These are phyloP conservation scores for Brenthis ino DNA, from an alignment of 2,888 invertebrate species.

Conservation along the genomic window DNA sequence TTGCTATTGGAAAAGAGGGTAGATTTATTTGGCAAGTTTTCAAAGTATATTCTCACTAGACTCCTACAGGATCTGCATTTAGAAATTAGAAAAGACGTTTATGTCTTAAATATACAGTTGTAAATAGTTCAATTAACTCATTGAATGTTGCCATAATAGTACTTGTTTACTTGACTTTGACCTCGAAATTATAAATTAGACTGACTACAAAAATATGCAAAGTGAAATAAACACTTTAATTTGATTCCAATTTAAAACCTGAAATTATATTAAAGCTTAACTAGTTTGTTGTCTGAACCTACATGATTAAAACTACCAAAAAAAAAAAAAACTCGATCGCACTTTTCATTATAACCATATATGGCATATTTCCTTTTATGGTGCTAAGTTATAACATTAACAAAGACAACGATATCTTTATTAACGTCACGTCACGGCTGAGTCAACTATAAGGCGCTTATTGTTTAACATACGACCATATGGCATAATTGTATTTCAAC, in stretches of 20 bases:
- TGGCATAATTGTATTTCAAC: conserved; percentile 55
- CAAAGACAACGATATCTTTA: conserved; percentile 12
- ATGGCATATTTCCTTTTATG: neutral
- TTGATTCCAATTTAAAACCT: neutral
- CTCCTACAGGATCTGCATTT: too few species aligned
- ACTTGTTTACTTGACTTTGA: too few species aligned
- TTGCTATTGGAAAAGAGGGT: neutral
- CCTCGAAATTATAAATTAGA: too few species aligned
- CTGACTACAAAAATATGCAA: too few species aligned
- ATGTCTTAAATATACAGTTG: too few species aligned
- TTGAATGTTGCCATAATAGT: too few species aligned
- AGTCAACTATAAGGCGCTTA: conserved; percentile 26
- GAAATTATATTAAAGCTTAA: neutral
- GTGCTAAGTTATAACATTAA: neutral
- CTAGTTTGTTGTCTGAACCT: neutral
- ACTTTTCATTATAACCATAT: conserved; percentile 7
- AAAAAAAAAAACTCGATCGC: neutral
- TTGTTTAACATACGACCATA: conserved; percentile 25
- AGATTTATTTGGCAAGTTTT: neutral
- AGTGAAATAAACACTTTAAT: too few species aligned
- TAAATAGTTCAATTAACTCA: too few species aligned
- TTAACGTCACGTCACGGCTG: conserved; percentile 21
- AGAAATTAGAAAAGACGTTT: too few species aligned
- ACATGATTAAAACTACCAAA: neutral
- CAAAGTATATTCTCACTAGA: too few species aligned